Conservation (phyloP, 2,113 vertebrate genomes). For the Sapajus apella region DNA sequence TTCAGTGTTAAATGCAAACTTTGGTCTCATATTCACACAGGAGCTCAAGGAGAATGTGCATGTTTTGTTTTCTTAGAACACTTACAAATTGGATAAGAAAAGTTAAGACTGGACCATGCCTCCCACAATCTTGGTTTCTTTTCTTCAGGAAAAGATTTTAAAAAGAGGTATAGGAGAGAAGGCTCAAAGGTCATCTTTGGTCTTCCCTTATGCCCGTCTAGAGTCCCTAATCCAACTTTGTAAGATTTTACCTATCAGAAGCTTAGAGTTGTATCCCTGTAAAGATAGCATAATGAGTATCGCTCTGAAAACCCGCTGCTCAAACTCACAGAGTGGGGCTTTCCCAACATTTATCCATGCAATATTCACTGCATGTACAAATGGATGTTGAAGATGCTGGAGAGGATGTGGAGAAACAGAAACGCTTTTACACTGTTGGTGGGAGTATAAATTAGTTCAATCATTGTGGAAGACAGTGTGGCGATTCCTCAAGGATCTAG, state of each 20-base stretch:
- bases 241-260: neutral
- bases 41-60: neutral
- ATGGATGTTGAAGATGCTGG: neutral
- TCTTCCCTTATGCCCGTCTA: neutral
- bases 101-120: neutral
- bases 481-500: no score
- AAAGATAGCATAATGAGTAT: neutral
- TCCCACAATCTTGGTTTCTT: neutral
- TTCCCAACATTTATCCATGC: neutral
- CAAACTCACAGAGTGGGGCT: neutral
- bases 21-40: neutral
- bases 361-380: neutral
- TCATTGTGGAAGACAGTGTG: no score
- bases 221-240: neutral
- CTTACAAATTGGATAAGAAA: neutral
- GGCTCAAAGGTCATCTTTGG: neutral
- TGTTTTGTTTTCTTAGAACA: constrained; percentile 52
- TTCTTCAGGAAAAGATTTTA: neutral
- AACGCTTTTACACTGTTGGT: no score
- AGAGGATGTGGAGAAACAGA: no score
- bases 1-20: neutral
- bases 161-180: neutral
- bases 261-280: neutral
- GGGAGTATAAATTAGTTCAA: no score
- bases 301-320: neutral